phyloP scores from a whole-genome alignment of 2,888 invertebrate species.

The Proisotoma minuta region DNA sequence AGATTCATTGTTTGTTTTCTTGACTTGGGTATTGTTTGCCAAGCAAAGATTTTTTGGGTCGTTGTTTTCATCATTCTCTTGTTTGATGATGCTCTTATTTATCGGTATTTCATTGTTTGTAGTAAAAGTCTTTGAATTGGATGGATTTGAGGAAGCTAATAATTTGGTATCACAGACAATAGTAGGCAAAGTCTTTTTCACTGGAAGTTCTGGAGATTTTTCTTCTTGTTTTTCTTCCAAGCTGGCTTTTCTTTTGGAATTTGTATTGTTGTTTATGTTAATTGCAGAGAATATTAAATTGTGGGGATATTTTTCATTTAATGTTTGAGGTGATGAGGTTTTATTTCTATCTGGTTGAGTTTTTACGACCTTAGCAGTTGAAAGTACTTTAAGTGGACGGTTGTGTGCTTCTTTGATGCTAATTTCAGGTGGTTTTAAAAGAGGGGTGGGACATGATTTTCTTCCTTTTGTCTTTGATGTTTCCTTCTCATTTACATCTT shows the following conservation, averaged over 20 bases:
- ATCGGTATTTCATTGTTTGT: no score
- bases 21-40: no score
- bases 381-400: conserved; percentile 21
- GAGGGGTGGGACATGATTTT: not conserved
- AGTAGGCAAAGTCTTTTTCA: not conserved
- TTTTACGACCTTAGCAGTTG: conserved; percentile 8
- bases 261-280: not conserved
- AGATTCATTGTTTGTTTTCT: no score
- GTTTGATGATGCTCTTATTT: not conserved
- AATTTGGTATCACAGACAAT: not conserved
- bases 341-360: not conserved
- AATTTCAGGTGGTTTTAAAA: not conserved
- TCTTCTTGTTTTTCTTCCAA: no score
- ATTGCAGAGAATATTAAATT: no score
- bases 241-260: not conserved
- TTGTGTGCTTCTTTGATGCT: conserved; percentile 30
- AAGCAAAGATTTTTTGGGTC: no score
- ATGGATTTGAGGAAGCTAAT: conserved; percentile 8
- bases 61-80: conserved; percentile 11
- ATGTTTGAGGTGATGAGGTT: not conserved
- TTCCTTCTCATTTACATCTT: conserved; percentile 4
- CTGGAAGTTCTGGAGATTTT: not conserved
- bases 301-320: not conserved
- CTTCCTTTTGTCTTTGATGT: not conserved
- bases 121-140: conserved; percentile 6